These are phyloP conservation scores for Arizona elegans DNA, from an alignment of 2,113 vertebrate genomes.

Conservation along the genomic window DNA sequence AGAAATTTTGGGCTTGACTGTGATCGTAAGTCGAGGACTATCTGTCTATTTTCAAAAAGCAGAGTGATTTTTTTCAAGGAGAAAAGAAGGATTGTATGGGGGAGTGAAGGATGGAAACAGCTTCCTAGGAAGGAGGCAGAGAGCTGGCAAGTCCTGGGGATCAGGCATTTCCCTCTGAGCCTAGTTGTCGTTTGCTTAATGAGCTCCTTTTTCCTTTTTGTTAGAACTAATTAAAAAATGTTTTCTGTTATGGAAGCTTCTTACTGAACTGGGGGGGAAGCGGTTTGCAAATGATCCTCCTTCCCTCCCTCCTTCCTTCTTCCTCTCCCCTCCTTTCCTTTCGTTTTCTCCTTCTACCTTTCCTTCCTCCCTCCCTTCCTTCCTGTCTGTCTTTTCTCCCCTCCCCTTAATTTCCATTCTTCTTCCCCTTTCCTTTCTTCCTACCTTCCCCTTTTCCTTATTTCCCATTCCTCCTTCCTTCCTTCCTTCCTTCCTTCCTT, in stretches of 20 bases:
- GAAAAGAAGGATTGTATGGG: not conserved
- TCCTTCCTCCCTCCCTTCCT: accelerated
- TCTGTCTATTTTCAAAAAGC: not conserved
- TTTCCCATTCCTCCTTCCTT: too few relatives aligned
- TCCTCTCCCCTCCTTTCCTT: too few relatives aligned
- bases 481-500: not conserved
- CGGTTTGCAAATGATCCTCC: not conserved
- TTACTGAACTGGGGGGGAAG: not conserved
- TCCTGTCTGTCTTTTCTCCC: accelerated
- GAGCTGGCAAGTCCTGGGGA: not conserved
- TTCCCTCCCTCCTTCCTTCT: too few relatives aligned
- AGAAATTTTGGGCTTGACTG: too few relatives aligned
- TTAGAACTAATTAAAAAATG: conserved; percentile 47
- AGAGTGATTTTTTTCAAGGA: not conserved
- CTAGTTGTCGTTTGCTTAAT: conserved; percentile 31
- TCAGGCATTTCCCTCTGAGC: not conserved
- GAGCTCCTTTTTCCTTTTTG: conserved; percentile 32
- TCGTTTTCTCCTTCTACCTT: too few relatives aligned
- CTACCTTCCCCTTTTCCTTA: too few relatives aligned
- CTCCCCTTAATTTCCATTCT: too few relatives aligned
- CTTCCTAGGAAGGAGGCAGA: not conserved
- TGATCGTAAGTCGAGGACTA: too few relatives aligned
- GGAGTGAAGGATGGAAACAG: not conserved
- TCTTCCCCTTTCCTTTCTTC: too few relatives aligned
- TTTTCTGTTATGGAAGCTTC: conserved; percentile 30